Percentiles rank a stretch among this genome's conserved stretches.
phyloP scores from a whole-genome alignment of 2,113 vertebrate genomes.

The Brachyhypopomus occidentalis region DNA sequence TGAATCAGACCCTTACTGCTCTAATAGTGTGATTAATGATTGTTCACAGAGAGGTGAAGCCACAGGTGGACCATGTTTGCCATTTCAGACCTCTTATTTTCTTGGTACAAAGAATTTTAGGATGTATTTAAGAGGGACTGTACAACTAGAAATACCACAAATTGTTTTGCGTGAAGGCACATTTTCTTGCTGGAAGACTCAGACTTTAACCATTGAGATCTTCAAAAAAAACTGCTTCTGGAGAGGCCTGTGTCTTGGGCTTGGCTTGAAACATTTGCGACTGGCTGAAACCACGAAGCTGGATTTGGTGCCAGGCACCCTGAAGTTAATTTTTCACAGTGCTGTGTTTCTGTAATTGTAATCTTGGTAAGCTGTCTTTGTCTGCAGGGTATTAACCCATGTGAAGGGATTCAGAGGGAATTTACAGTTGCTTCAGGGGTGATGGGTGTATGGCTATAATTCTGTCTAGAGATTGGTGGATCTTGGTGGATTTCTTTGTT shows the following conservation, averaged over 20 bases:
- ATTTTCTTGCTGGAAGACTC: no score
- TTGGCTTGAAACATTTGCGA: not conserved
- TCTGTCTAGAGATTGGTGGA: slow-evolving; percentile 50
- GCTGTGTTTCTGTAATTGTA: slow-evolving; percentile 63
- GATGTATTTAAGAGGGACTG: not conserved
- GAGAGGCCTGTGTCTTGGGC: not conserved
- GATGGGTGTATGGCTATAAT: slow-evolving; percentile 43
- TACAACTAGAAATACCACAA: no score
- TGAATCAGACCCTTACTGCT: not conserved
- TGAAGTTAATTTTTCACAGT: slow-evolving; percentile 63
- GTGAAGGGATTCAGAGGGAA: slow-evolving; percentile 68
- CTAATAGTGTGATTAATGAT: not conserved
- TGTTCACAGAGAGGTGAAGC: not conserved
- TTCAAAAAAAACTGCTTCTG: not conserved
- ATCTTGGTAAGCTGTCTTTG: slow-evolving; percentile 68
- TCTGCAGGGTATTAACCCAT: slow-evolving; percentile 71
- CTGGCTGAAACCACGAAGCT: not conserved
- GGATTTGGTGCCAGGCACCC: slow-evolving; percentile 43
- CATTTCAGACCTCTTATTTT: not conserved
- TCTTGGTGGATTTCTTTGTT: no score
- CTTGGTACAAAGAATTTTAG: not conserved
- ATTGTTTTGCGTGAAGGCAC: no score
- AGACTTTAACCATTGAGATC: no score
- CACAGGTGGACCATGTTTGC: not conserved
- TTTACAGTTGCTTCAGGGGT: slow-evolving; percentile 59